Evolutionary conservation across 2,888 invertebrate species (phyloP).

Genomic region (Xanthia togata): DNA sequence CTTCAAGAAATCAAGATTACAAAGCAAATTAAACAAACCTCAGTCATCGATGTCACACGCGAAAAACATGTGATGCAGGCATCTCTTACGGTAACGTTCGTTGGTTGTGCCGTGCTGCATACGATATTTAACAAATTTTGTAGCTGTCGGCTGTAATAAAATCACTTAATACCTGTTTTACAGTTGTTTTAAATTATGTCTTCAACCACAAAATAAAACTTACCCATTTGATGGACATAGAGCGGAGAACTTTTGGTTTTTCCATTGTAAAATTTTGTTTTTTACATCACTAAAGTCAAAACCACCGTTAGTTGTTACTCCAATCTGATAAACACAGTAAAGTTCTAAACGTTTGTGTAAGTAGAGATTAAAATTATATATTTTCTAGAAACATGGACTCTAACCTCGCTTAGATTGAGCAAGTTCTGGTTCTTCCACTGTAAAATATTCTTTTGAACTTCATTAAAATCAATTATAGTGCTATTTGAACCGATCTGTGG

Average conservation of each 20-base stretch:
- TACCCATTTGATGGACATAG: constrained; percentile 87
- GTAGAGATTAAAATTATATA: background rate
- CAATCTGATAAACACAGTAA: constrained; percentile 74
- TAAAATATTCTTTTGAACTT: constrained; percentile 83
- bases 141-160: constrained; percentile 76
- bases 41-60: constrained; percentile 87
- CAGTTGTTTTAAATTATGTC: no score
- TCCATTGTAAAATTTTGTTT: constrained; percentile 88
- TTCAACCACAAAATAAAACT: constrained; percentile 41
- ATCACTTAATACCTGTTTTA: background rate
- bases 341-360: background rate
- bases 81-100: constrained; percentile 90
- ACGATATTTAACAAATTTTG: constrained; percentile 91
- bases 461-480: constrained; percentile 83
- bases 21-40: constrained; percentile 72
- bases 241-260: constrained; percentile 84
- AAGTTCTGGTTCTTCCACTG: constrained; percentile 85
- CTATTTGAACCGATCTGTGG: constrained; percentile 82
- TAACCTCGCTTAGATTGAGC: constrained; percentile 85
- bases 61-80: constrained; percentile 92
- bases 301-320: constrained; percentile 82
- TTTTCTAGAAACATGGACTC: constrained; percentile 57
- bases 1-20: background rate
- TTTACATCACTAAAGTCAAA: constrained; percentile 87
- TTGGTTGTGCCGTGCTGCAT: constrained; percentile 92